Evolutionary conservation across 1,140 invertebrate genomes (phyloP).

Genomic region (Andricus grossulariae): DNA sequence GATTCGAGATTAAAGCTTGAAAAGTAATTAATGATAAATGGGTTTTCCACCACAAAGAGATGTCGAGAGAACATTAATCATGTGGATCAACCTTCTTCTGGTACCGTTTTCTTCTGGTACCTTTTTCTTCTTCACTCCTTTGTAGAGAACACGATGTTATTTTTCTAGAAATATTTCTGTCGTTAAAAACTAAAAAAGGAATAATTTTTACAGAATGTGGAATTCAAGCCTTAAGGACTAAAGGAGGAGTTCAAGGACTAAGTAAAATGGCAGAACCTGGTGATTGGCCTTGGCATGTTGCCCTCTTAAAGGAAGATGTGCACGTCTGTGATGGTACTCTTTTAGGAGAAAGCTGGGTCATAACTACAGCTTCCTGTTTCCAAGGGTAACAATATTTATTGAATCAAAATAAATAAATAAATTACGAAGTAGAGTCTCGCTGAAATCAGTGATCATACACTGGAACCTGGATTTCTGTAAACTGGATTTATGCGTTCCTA

Average conservation of each 20-base stretch:
- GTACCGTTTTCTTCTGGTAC: too few relatives aligned
- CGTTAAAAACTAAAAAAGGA: not conserved
- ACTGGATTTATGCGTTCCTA: too few relatives aligned
- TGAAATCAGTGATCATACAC: too few relatives aligned
- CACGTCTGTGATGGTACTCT: conserved; percentile 93
- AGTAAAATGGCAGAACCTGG: conserved; percentile 84
- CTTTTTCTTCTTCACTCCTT: too few relatives aligned
- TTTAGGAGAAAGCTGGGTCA: conserved; percentile 86
- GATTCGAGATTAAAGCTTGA: conserved; percentile 46
- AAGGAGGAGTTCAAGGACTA: conserved; percentile 76
- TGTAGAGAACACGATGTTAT: too few relatives aligned
- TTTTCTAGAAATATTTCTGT: not conserved
- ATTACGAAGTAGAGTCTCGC: too few relatives aligned
- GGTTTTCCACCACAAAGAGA: too few relatives aligned
- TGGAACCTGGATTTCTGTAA: too few relatives aligned
- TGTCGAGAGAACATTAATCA: not conserved
- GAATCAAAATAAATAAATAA: not conserved
- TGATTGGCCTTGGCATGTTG: conserved; percentile 94
- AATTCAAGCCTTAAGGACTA: conserved; percentile 78
- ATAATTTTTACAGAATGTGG: conserved; percentile 82
- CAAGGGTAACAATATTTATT: conserved; percentile 77
- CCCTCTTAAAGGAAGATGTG: conserved; percentile 87
- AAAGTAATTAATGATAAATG: too few relatives aligned
- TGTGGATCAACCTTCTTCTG: conserved; percentile 1
- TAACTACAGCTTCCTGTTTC: conserved; percentile 93